Evolutionary conservation across 2,888 invertebrate species (phyloP), one percentile per base, ranked within the genome.

Genomic region (Crematogaster levior): DNA sequence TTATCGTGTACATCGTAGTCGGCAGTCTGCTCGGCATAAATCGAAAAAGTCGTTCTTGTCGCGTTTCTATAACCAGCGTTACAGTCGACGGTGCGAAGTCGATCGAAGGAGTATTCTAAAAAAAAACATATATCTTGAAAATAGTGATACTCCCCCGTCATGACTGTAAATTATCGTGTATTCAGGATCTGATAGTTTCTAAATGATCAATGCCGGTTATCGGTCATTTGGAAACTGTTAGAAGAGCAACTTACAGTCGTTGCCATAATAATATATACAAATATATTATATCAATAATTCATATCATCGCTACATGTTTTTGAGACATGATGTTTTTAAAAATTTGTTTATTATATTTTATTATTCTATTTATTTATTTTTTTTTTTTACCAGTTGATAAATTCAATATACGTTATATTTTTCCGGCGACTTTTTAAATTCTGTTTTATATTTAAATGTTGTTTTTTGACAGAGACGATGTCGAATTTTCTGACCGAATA

Each of bases 1-100:
- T 75, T 75, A 75, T 75, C 65, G 75, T 75, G 63, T 75, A 75
- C 21, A 51, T n/a, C 63, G 75, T 21, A 53, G 63, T 53, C 53
- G 65, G 51, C 75, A 27, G 63, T 53, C 75, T 53, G 53, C 27
- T 18, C 27, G 65, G 53, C 65, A 75, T 75, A 75, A 75, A 75
- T 75, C 75, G 63, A 40, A 58, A 65, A 58, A 34, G 63, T 51
- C 51, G 37, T 51, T 51, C 53, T 58, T 24, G 66, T 48, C 30
- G 63, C 65, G 63, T 75, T 65, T 65, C 75, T 65, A 75, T 65
- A 65, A 65, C n/a, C 53, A 21, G 40, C 27, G 65, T n/a, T 51
- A 46, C n/a, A 65, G 24, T 51, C 21, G 15, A 21, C 37, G 63
- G 51, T 10, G n/a, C 27, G 24, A 43, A 18, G n/a, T 51, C 51